These are phyloP conservation scores for Apeira syringaria DNA, from an alignment of 2,888 invertebrate species.

Conservation along the genomic window DNA sequence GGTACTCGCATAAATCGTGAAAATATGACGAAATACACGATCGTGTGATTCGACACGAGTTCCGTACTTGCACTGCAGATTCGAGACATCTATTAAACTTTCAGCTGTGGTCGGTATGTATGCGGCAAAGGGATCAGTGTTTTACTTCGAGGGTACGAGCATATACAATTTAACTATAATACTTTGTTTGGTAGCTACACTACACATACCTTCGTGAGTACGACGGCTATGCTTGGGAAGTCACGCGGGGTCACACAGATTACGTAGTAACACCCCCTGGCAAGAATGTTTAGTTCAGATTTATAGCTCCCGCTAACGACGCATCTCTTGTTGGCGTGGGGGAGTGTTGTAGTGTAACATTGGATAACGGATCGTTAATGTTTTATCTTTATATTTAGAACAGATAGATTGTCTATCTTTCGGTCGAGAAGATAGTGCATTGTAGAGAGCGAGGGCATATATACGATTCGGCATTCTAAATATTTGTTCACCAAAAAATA, in stretches of 20 bases:
- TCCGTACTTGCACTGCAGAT: no score
- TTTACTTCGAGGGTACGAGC: no score
- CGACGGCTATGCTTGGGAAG: constrained; percentile 1
- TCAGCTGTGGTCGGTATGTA: no score
- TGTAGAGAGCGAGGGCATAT: no score
- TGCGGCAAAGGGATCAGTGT: no score
- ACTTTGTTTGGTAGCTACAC: neutral
- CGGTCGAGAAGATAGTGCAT: constrained; percentile 16
- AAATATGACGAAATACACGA: no score
- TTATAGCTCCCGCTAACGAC: constrained; percentile 21
- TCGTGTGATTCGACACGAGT: no score
- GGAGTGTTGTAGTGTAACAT: constrained; percentile 16
- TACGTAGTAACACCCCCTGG: constrained; percentile 10
- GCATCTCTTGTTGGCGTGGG: constrained; percentile 12
- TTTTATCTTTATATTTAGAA: constrained; percentile 27
- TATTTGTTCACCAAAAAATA: no score
- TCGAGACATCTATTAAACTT: no score
- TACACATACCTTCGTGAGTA: constrained; percentile 3
- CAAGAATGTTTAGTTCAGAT: constrained; percentile 18
- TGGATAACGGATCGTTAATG: constrained; percentile 23
- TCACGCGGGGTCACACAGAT: constrained; percentile 2
- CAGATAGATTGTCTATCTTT: constrained; percentile 23
- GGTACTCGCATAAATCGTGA: no score
- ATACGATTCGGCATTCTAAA: no score
- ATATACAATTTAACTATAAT: no score